These are phyloP conservation scores for Syngnathus scovelli DNA, from an alignment of 2,113 vertebrate species.

Conservation along the genomic window DNA sequence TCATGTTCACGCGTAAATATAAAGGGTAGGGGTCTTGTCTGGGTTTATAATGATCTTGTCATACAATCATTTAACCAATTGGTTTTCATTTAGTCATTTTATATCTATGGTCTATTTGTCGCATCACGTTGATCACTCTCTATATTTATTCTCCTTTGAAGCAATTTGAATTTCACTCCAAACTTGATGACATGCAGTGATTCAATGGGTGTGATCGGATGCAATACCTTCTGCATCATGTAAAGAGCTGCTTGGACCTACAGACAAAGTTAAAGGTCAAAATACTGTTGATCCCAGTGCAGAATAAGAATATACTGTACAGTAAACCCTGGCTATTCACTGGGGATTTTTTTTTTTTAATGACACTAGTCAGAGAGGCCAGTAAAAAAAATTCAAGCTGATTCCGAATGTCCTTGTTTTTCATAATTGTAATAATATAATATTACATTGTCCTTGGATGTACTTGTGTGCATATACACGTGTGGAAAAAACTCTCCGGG, in stretches of 20 bases:
- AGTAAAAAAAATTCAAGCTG: too few species aligned
- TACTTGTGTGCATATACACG: too few species aligned
- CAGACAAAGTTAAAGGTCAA: constrained; percentile 41
- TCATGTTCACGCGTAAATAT: background rate
- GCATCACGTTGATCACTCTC: too few species aligned
- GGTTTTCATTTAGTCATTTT: background rate
- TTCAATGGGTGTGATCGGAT: background rate
- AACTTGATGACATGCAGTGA: constrained; percentile 20
- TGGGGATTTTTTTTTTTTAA: background rate
- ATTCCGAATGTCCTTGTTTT: too few species aligned
- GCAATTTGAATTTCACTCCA: background rate
- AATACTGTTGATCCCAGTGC: background rate
- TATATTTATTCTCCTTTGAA: background rate
- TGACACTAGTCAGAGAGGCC: too few species aligned
- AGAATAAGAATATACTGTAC: background rate
- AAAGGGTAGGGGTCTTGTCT: background rate
- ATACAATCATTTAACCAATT: background rate
- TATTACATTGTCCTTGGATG: too few species aligned
- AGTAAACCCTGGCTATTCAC: background rate
- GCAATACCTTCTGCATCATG: constrained; percentile 44
- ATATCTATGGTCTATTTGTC: background rate
- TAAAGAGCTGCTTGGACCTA: constrained; percentile 32
- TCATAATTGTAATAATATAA: too few species aligned
- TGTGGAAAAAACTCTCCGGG: too few species aligned
- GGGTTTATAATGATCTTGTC: background rate